These are phyloP conservation scores for Cyrtonyx montezumae DNA, from an alignment of 2,113 vertebrate species.

Conservation along the genomic window DNA sequence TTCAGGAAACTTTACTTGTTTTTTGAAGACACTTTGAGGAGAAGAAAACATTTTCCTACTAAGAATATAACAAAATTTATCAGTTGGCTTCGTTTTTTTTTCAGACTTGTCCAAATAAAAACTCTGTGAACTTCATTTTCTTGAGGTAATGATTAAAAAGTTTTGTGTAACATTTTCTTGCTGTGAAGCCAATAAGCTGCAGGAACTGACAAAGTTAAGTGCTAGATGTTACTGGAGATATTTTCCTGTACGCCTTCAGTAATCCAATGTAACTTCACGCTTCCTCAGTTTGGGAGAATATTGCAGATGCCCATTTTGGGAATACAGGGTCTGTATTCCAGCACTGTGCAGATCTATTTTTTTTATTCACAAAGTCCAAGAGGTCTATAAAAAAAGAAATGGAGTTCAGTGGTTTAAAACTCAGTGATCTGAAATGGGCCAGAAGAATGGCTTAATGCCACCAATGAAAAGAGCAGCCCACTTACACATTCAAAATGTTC, in stretches of 20 bases:
- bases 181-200: neutral
- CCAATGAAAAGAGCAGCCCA: neutral
- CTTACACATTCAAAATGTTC: neutral
- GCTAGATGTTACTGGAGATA: neutral
- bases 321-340: neutral
- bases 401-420: neutral
- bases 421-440: neutral
- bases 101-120: neutral
- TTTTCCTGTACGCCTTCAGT: neutral
- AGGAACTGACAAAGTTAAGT: neutral
- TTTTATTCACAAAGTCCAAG: neutral
- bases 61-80: neutral
- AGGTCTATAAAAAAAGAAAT: neutral
- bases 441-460: neutral
- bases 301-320: neutral
- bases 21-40: neutral
- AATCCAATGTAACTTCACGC: neutral
- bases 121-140: neutral
- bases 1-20: neutral
- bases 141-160: neutral
- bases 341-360: neutral
- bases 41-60: too few species aligned
- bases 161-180: neutral
- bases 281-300: neutral
- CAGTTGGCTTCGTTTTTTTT: neutral